phyloP scores from a whole-genome alignment of 2,797 vertebrate species.

The Chaetophractus vellerosus region DNA sequence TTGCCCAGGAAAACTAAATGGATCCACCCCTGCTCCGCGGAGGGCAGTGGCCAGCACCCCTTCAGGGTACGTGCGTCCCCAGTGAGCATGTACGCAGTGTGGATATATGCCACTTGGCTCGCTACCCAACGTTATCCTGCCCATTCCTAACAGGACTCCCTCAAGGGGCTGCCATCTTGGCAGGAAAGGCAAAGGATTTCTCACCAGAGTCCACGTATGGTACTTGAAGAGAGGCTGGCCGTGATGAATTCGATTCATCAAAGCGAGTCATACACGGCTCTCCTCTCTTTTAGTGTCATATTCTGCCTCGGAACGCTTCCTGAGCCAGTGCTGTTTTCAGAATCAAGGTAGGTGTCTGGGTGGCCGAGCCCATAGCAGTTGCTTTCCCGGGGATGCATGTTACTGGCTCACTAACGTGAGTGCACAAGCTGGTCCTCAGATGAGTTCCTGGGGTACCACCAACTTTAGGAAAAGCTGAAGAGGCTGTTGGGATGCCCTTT shows the following conservation, averaged over 20 bases:
- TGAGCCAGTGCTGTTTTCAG: background rate
- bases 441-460: background rate
- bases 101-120: slow-evolving; percentile 84
- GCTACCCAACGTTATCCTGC: slow-evolving; percentile 77
- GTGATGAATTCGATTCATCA: slow-evolving; percentile 79
- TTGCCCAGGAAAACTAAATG: background rate
- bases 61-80: slow-evolving; percentile 81
- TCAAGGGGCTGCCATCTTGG: background rate
- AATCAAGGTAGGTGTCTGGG: slow-evolving; percentile 72
- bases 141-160: slow-evolving; percentile 68
- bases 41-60: background rate
- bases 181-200: background rate
- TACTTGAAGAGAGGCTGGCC: slow-evolving; percentile 83
- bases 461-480: background rate
- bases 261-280: slow-evolving; percentile 82
- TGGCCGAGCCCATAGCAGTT: background rate
- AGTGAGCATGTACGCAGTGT: slow-evolving; percentile 78
- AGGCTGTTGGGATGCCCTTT: background rate
- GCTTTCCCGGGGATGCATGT: background rate
- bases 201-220: background rate
- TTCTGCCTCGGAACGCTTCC: slow-evolving; percentile 62
- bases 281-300: slow-evolving; percentile 80
- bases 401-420: no score
- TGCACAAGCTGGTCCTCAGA: background rate
- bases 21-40: background rate